Evolutionary conservation across 1,140 invertebrate genomes (phyloP), one percentile per base, ranked within the genome.

Genomic region (Panonychus citri): DNA sequence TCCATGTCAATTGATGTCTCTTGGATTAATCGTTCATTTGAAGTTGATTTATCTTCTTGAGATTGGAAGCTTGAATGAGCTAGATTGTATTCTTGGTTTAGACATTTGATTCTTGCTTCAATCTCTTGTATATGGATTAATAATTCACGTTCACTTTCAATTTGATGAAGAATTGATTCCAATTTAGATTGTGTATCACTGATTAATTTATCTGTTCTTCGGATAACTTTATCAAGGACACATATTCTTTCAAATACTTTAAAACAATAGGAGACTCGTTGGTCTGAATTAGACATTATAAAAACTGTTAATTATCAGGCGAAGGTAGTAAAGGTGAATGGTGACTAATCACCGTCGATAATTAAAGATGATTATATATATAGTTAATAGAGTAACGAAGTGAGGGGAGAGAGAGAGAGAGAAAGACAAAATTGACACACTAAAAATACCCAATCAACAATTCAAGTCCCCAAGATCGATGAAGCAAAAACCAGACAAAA

Each of bases 221-320:
- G 74, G 53, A 78, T 76, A n/a, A 72, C 70, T 59, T 73, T 65
- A 62, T 78, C 71, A 37, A 77, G 66, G 34, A 70, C 71, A 60
- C 77, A 74, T 48, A 79, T 68, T 60, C 75, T 76, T 58, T 39
- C 64, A 65, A 53, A 62, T 60, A 52, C 54, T 28, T 58, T 48
- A 4, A 55, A 17, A 62, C 49, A 59, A 30, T 67, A 55, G 19
- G 34, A 58, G 39, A 57, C 27, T 30, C 48, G 27, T 19, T 46
- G 43, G 10, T 46, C 43, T 21, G 13, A 17, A 43, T 17, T n/a
- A 43, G 42, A 46, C 30, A 34, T 34, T 34, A n/a, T n/a, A n/a
- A n/a, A n/a, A n/a, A n/a, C n/a, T n/a, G n/a, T n/a, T n/a, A n/a
- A n/a, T n/a, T n/a, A n/a, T n/a, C n/a, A n/a, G n/a, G n/a, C n/a